Evolutionary conservation across 2,113 vertebrate species (phyloP).

Genomic region (Emberiza fucata): DNA sequence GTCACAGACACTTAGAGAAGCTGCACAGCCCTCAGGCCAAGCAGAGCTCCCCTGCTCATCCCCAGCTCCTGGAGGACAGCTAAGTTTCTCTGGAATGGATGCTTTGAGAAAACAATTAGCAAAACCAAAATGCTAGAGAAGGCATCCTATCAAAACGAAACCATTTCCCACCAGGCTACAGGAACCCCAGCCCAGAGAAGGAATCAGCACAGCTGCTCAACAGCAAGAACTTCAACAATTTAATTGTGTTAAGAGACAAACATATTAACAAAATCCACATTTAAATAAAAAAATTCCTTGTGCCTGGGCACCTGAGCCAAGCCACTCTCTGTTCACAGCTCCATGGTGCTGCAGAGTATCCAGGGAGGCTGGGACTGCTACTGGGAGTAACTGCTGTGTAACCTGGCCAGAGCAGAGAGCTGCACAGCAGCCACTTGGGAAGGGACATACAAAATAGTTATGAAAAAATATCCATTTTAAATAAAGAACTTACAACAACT

Average conservation of each 20-base stretch:
- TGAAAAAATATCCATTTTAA: constrained; percentile 22
- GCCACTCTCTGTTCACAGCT: neutral
- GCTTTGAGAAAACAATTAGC: neutral
- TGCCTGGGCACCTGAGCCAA: neutral
- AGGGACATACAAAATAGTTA: neutral
- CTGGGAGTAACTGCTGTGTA: neutral
- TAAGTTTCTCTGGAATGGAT: neutral
- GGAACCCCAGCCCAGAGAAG: neutral
- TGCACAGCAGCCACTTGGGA: neutral
- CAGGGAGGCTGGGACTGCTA: neutral
- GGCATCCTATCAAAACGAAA: neutral
- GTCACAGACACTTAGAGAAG: neutral
- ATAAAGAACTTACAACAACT: constrained; percentile 13
- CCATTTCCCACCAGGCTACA: neutral
- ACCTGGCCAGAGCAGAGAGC: neutral
- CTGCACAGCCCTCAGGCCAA: neutral
- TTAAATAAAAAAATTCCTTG: neutral
- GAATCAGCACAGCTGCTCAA: neutral
- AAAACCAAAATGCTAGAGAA: neutral
- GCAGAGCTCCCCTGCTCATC: neutral
- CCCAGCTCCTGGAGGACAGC: neutral
- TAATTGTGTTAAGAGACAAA: constrained; percentile 25
- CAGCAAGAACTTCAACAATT: neutral
- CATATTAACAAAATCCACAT: neutral
- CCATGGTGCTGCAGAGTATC: neutral